phyloP scores from a whole-genome alignment of 1,140 invertebrate genomes.

The Drosophila tristis region DNA sequence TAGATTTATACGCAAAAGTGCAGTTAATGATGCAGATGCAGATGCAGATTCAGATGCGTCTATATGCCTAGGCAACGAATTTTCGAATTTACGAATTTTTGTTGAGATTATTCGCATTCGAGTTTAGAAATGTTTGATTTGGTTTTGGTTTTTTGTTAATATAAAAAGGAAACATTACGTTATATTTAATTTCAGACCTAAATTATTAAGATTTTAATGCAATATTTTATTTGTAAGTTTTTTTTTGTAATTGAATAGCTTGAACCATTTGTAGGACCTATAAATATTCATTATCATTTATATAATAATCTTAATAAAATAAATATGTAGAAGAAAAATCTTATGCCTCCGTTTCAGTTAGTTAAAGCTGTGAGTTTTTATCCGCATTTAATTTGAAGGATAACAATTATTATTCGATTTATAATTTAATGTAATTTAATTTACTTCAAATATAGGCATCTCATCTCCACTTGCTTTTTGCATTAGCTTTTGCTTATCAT shows the following conservation, averaged over 20 bases:
- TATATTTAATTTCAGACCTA: constrained; percentile 68
- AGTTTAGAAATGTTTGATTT: constrained; percentile 52
- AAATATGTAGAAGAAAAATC: constrained; percentile 83
- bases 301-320: constrained; percentile 80
- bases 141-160: constrained; percentile 52
- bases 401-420: constrained; percentile 71
- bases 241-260: constrained; percentile 74
- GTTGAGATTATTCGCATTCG: constrained; percentile 56
- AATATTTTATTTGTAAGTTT: constrained; percentile 71
- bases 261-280: constrained; percentile 73
- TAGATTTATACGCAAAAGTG: constrained; percentile 68
- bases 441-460: constrained; percentile 71
- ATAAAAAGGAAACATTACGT: constrained; percentile 74
- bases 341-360: constrained; percentile 79
- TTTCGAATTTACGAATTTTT: constrained; percentile 15
- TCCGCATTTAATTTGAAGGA: constrained; percentile 79
- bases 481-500: constrained; percentile 24
- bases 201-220: constrained; percentile 78
- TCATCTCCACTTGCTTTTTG: constrained; percentile 50
- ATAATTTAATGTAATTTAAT: constrained; percentile 42
- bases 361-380: constrained; percentile 84
- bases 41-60: constrained; percentile 60
- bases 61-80: constrained; percentile 64
- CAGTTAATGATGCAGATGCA: constrained; percentile 51
- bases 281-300: constrained; percentile 73